These are phyloP conservation scores for Drosophila orosa DNA, from an alignment of 1,140 invertebrate genomes.

Conservation along the genomic window DNA sequence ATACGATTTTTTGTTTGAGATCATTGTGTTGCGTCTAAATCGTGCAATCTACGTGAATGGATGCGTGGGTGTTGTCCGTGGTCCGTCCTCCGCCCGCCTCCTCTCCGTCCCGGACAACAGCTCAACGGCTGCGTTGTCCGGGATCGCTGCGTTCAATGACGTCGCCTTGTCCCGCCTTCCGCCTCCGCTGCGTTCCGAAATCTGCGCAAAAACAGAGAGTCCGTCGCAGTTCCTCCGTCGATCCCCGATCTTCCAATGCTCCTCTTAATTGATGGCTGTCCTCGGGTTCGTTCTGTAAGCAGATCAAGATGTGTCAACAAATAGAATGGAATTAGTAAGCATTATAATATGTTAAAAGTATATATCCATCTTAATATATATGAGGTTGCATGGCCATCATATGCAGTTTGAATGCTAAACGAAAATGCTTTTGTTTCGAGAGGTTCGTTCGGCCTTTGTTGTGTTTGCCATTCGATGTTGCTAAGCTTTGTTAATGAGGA, in stretches of 20 bases:
- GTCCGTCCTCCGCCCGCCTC: slow-evolving; percentile 42
- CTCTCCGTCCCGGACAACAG: slow-evolving; percentile 68
- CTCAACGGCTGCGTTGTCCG: slow-evolving; percentile 65
- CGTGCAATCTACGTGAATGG: slow-evolving; percentile 23
- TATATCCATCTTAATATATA: slow-evolving; percentile 14
- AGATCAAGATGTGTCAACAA: slow-evolving; percentile 45
- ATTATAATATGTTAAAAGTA: slow-evolving; percentile 19
- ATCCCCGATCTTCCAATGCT: slow-evolving; percentile 36
- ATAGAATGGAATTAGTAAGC: slow-evolving; percentile 58
- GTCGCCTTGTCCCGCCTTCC: slow-evolving; percentile 66
- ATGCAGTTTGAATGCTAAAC: slow-evolving; percentile 41
- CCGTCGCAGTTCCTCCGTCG: slow-evolving; percentile 27
- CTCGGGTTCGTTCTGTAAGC: slow-evolving; percentile 53
- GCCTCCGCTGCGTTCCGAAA: slow-evolving; percentile 24
- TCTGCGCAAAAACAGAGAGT: slow-evolving; percentile 42
- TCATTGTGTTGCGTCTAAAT: slow-evolving; percentile 84
- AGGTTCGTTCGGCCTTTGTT: slow-evolving; percentile 33
- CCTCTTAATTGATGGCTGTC: slow-evolving; percentile 43
- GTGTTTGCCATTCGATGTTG: slow-evolving; percentile 30
- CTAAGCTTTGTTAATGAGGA: slow-evolving; percentile 13
- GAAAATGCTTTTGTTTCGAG: slow-evolving; percentile 43
- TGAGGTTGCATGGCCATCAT: slow-evolving; percentile 16
- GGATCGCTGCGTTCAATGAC: slow-evolving; percentile 71
- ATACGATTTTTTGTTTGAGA: slow-evolving; percentile 89
- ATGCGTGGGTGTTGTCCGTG: slow-evolving; percentile 49